phyloP scores from a whole-genome alignment of 2,113 vertebrate species.

The Verasper variegatus region DNA sequence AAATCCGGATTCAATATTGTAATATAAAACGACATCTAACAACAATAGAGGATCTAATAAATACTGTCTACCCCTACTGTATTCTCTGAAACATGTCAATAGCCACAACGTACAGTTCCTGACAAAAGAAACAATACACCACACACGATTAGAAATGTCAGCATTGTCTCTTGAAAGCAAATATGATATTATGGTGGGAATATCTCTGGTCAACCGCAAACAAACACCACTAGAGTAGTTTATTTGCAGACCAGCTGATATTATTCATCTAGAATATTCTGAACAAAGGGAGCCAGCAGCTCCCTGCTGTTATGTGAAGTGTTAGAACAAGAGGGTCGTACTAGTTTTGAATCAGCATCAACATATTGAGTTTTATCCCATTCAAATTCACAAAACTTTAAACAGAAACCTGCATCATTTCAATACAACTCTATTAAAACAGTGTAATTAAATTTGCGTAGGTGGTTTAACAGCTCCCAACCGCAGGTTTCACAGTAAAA shows the following conservation, averaged over 20 bases:
- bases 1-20: too few species aligned
- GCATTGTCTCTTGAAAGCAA: too few species aligned
- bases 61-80: not conserved
- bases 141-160: not conserved
- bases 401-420: not conserved
- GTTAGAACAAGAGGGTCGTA: not conserved
- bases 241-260: slow-evolving; percentile 2
- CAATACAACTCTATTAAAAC: not conserved
- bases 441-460: not conserved
- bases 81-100: not conserved
- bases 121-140: not conserved
- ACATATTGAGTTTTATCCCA: not conserved
- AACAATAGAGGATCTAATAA: not conserved
- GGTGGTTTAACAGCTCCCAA: not conserved
- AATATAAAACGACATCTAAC: too few species aligned
- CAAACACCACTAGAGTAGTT: not conserved
- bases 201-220: slow-evolving; percentile 1
- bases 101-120: not conserved
- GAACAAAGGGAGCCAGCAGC: not conserved
- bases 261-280: not conserved
- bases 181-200: not conserved
- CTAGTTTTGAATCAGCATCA: not conserved
- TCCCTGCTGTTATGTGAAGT: not conserved
- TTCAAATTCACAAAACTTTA: not conserved
- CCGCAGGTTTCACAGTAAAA: not conserved